Conservation (phyloP, 2,888 invertebrate genomes). For the Drosophila kambysellisi region DNA sequence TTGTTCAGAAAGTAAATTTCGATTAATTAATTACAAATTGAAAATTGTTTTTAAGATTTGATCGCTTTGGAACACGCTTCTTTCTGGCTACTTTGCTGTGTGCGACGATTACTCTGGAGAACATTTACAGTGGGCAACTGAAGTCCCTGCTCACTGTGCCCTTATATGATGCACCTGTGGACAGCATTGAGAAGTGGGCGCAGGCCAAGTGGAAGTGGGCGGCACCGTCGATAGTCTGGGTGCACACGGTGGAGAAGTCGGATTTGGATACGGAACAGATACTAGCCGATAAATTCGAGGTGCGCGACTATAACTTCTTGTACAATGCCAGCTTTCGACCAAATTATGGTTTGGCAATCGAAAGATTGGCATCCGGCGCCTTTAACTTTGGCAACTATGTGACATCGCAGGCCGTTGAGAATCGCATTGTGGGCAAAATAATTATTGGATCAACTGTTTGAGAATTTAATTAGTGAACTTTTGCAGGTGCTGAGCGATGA, state of each 20-base stretch:
- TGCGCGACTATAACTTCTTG: constrained; percentile 75
- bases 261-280: constrained; percentile 78
- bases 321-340: constrained; percentile 77
- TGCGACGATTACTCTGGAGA: constrained; percentile 83
- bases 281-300: constrained; percentile 75
- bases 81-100: constrained; percentile 79
- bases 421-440: constrained; percentile 74
- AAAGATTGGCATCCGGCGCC: constrained; percentile 78
- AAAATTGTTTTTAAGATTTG: constrained; percentile 54
- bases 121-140: constrained; percentile 83
- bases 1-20: too few relatives aligned
- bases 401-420: constrained; percentile 68
- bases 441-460: not conserved
- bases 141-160: constrained; percentile 83
- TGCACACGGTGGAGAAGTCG: constrained; percentile 75
- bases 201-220: constrained; percentile 81
- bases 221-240: constrained; percentile 83
- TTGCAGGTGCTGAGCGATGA: constrained; percentile 81
- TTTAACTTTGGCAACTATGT: constrained; percentile 81
- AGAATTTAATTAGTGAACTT: not conserved
- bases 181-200: constrained; percentile 81
- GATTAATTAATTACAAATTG: not conserved
- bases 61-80: constrained; percentile 74
- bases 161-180: constrained; percentile 77
- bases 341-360: constrained; percentile 82